Percentiles rank a stretch among this genome's conserved stretches.
These are phyloP conservation scores for Drosophila quasianomalipes DNA, from an alignment of 2,888 invertebrate genomes.

Conservation along the genomic window DNA sequence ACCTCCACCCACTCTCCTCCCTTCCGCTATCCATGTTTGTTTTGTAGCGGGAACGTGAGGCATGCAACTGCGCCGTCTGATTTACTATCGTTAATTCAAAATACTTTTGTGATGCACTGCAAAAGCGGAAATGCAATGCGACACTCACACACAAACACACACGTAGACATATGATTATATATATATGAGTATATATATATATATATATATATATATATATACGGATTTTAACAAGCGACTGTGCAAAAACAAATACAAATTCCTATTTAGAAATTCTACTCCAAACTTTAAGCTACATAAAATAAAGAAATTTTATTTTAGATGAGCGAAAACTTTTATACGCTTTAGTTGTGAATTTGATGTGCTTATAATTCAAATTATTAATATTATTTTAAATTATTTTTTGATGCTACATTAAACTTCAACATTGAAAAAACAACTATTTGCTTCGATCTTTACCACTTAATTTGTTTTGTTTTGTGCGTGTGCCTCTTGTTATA, in stretches of 20 bases:
- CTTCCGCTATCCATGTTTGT: conserved; percentile 5
- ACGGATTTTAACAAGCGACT: conserved; percentile 49
- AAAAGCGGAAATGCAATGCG: conserved; percentile 65
- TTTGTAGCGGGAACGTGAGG: conserved; percentile 11
- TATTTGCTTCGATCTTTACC: neutral
- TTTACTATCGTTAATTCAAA: conserved; percentile 67
- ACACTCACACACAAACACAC: conserved; percentile 32
- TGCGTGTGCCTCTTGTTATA: neutral
- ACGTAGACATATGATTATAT: no score
- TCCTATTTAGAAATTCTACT: conserved; percentile 13
- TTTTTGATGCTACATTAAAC: neutral
- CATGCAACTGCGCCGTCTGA: conserved; percentile 46
- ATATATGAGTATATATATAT: no score
- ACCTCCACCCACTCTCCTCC: neutral
- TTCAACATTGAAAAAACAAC: rapidly evolving
- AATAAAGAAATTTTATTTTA: neutral
- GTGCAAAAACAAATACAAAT: conserved; percentile 45
- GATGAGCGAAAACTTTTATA: neutral
- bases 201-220: neutral
- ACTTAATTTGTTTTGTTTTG: neutral
- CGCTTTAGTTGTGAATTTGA: neutral
- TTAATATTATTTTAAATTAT: rapidly evolving
- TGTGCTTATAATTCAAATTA: neutral
- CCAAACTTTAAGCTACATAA: conserved; percentile 3
- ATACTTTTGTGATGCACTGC: conserved; percentile 70